Evolutionary conservation across 2,113 vertebrate species (phyloP).

Genomic region (Oreotrochilus melanogaster): DNA sequence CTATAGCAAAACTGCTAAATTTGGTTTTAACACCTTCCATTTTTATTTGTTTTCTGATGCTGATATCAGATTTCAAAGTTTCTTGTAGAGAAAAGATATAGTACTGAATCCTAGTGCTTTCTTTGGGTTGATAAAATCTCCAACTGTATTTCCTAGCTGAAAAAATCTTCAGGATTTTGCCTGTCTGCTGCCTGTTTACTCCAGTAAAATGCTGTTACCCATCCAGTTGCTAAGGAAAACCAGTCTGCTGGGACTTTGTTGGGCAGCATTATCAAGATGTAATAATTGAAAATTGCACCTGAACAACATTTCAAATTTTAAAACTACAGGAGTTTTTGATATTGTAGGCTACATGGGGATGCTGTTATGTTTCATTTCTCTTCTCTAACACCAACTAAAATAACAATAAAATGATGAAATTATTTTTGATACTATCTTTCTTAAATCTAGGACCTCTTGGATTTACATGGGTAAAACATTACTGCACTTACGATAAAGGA

Average conservation of each 20-base stretch:
- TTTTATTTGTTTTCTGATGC: not conserved
- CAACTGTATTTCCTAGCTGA: not conserved
- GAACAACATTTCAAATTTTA: not conserved
- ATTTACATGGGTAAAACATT: slow-evolving; percentile 95
- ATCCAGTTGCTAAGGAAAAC: not conserved
- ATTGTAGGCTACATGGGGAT: not conserved
- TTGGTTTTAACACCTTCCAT: not conserved
- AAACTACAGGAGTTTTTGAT: not conserved
- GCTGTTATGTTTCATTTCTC: not conserved
- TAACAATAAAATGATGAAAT: not conserved
- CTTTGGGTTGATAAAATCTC: not conserved
- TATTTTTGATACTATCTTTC: not conserved
- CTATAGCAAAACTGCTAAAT: not conserved
- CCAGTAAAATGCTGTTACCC: not conserved
- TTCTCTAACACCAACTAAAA: not conserved
- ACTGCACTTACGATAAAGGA: slow-evolving; percentile 95
- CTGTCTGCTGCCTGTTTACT: not conserved
- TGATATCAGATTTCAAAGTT: not conserved
- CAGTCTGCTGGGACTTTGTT: not conserved
- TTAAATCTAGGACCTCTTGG: slow-evolving; percentile 89
- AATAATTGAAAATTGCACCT: not conserved
- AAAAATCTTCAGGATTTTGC: not conserved
- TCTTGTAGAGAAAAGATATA: not conserved
- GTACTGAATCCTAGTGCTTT: not conserved
- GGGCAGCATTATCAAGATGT: not conserved